Conservation (phyloP, 2,888 invertebrate genomes). For the Exephanes ischioxanthus region DNA sequence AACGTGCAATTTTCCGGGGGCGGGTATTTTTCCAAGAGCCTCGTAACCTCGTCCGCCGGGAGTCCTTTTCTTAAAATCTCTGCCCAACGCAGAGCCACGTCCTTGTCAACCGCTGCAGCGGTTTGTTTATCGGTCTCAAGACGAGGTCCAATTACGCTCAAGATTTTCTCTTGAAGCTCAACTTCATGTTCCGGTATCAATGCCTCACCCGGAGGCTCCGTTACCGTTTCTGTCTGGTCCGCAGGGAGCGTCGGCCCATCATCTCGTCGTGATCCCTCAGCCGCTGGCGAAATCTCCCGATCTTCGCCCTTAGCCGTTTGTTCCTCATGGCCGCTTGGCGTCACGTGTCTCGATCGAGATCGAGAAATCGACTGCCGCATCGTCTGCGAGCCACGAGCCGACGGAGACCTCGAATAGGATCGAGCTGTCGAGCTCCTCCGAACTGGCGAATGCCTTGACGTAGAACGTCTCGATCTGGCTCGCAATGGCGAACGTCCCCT, state of each 20-base stretch:
- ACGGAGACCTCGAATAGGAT: no score
- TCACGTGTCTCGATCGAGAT: not conserved
- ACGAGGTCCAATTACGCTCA: conserved; percentile 31
- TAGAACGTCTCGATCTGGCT: not conserved
- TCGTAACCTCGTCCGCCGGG: conserved; percentile 25
- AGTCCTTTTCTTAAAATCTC: conserved; percentile 51
- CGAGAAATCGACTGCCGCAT: not conserved
- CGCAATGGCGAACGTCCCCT: not conserved
- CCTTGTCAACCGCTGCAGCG: conserved; percentile 26
- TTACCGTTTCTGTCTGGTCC: no score
- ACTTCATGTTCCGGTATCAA: conserved; percentile 34
- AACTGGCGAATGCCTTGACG: no score
- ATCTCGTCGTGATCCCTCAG: no score
- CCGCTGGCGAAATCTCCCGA: not conserved
- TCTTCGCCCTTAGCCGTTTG: not conserved
- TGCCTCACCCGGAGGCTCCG: no score
- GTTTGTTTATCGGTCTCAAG: conserved; percentile 7
- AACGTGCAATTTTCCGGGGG: not conserved
- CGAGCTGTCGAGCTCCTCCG: no score
- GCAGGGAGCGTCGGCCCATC: no score
- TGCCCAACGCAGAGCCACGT: conserved; percentile 39
- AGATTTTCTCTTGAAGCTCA: conserved; percentile 24
- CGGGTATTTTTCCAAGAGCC: not conserved
- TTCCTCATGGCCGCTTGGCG: not conserved
- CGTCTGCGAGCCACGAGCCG: no score